Evolutionary conservation across 64 coral and sea anemone species (phyloP).

Genomic region (Actinia equina): DNA sequence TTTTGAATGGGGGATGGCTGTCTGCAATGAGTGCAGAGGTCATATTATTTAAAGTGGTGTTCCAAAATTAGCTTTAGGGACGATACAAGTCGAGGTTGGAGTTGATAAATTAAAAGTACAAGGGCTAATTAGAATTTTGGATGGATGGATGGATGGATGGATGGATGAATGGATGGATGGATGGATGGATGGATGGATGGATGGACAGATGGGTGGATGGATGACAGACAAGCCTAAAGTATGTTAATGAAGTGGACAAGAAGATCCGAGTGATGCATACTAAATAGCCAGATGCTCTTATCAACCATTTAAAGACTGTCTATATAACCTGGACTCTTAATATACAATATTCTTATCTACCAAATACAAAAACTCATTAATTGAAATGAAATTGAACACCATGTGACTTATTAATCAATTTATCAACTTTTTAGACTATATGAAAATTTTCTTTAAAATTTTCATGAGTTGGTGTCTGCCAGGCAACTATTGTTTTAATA

Average conservation of each 20-base stretch:
- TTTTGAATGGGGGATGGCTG: no score
- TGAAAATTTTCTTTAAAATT: neutral
- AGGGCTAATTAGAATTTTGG: no score
- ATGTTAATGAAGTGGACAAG: neutral
- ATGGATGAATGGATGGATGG: no score
- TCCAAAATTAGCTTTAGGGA: no score
- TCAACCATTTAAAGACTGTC: neutral
- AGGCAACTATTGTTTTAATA: neutral
- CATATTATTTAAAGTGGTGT: no score
- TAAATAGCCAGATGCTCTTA: neutral
- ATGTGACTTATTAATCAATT: constrained; percentile 10
- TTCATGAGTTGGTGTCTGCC: neutral
- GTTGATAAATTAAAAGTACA: no score
- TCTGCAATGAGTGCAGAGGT: no score
- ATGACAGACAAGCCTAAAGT: no score
- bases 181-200: no score
- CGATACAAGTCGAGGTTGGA: no score
- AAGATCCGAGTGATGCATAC: neutral
- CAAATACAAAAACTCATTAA: neutral
- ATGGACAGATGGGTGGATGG: no score
- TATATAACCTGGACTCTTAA: neutral
- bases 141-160: no score
- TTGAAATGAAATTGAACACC: neutral
- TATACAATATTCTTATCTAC: neutral
- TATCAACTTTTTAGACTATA: neutral